These are phyloP conservation scores for Gymnogyps californianus DNA, from an alignment of 2,113 vertebrate species.

Conservation along the genomic window DNA sequence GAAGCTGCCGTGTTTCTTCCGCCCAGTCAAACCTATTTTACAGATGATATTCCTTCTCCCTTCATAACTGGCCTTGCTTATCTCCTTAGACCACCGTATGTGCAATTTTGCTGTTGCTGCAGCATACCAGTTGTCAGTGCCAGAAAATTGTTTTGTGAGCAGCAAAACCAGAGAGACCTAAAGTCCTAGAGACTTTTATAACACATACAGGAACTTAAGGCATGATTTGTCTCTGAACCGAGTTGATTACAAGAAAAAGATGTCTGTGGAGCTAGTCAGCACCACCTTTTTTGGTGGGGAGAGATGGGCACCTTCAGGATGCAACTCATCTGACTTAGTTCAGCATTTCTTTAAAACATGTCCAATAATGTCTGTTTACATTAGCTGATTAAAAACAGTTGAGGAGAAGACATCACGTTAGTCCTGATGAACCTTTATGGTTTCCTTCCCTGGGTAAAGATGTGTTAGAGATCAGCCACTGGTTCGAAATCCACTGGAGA, in stretches of 20 bases:
- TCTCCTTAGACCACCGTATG: not conserved
- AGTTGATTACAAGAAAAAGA: not conserved
- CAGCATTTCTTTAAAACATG: not conserved
- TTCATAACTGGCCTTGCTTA: not conserved
- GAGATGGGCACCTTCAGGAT: not conserved
- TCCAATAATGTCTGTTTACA: not conserved
- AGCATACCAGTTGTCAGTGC: not conserved
- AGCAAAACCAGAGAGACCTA: not conserved
- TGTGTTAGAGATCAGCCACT: not conserved
- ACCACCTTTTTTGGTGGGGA: not conserved
- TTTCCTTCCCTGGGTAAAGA: not conserved
- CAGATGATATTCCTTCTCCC: not conserved
- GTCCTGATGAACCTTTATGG: not conserved
- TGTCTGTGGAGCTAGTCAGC: not conserved
- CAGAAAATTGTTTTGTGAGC: not conserved
- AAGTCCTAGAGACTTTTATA: not conserved
- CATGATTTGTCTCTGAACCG: not conserved
- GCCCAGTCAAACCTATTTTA: not conserved
- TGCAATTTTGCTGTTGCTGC: not conserved
- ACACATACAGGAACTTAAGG: not conserved
- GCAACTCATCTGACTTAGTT: not conserved
- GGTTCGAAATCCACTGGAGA: not conserved
- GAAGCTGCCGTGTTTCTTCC: not conserved
- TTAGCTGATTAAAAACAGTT: not conserved
- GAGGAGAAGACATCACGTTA: not conserved